A percentile compares a stretch with the other conserved stretches of the same genome.
These are phyloP conservation scores for Epinephelus cyanopodus DNA, from an alignment of 2,113 vertebrate genomes.

Conservation along the genomic window DNA sequence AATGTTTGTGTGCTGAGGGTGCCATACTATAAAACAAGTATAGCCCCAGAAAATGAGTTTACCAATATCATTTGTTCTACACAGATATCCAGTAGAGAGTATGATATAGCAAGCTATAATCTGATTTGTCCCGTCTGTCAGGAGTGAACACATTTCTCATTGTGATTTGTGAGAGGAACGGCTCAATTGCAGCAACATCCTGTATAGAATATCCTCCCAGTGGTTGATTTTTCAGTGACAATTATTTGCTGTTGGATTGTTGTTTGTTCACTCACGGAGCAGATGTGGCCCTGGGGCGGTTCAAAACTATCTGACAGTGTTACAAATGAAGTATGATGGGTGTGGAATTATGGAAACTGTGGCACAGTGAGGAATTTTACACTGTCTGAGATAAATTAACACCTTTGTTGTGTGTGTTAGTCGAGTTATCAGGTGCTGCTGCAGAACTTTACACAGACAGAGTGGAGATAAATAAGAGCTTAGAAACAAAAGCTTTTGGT, in stretches of 20 bases:
- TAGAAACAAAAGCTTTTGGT: background rate
- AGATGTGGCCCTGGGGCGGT: slow-evolving; percentile 33
- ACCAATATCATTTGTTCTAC: slow-evolving; percentile 47
- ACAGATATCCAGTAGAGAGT: slow-evolving; percentile 39
- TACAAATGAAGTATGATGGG: slow-evolving; percentile 25
- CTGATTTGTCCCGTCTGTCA: slow-evolving; percentile 58
- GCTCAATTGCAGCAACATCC: slow-evolving; percentile 27
- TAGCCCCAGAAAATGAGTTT: slow-evolving; percentile 47
- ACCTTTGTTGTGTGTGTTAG: slow-evolving; percentile 10
- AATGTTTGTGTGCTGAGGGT: slow-evolving; percentile 13
- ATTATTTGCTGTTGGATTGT: slow-evolving; percentile 34
- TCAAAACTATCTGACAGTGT: slow-evolving; percentile 18
- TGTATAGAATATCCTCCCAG: slow-evolving; percentile 26
- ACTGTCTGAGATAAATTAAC: slow-evolving; percentile 28
- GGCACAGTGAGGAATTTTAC: slow-evolving; percentile 22
- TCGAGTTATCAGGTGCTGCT: slow-evolving; percentile 25
- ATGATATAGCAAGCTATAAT: slow-evolving; percentile 42
- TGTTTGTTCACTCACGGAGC: slow-evolving; percentile 33
- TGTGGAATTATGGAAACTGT: slow-evolving; percentile 20
- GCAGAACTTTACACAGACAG: background rate
- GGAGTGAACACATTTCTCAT: slow-evolving; percentile 49
- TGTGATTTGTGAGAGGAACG: slow-evolving; percentile 39
- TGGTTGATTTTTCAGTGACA: slow-evolving; percentile 38
- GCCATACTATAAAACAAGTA: slow-evolving; percentile 7
- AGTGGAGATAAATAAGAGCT: background rate